Base-by-base conservation (phyloP, 2,888 invertebrate genomes). In the Xestia ashworthii region DNA sequence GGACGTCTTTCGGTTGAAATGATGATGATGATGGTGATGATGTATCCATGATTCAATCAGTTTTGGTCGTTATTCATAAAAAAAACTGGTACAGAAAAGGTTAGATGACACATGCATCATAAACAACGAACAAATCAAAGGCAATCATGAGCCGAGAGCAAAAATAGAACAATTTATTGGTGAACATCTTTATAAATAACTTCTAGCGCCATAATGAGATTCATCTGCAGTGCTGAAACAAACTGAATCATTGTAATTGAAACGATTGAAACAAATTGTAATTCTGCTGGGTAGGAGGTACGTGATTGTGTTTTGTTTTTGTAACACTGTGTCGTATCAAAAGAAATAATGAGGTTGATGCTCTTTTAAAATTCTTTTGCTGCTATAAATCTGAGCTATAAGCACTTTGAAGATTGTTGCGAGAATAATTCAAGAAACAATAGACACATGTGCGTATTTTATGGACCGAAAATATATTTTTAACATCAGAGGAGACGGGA, bases 121-220 rank as follows among this genome's bases (percentile, higher is more conserved):
- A 79, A 82, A 78, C 65, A 81, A 64, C 50, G 25, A 65, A 77
- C 78, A 85, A 88, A 82, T 88, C 82, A 85, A 32, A 72, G 32
- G 8, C 87, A 87, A 87, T 83, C 74, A 88, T 77, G 76, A 82
- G 68, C 66, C 32, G 46, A 81, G 60, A 67, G 80, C 80, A 76
- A 74, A 84, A 88, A 88, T 88, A 88, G 87, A 87, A 82, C 82
- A 78, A 77, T 84, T 88, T 78, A 84, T 76, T 81, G 69, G 65
- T 67, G 84, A 78, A 71, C 74, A 78, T 81, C 76, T 81, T 80
- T 85, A 88, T 85, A 85, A 85, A 88, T 87, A 88, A 80, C 73
- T 48, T 72, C 78, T 66, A 82, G 55, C 71, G 72, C 58, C 70
- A 67, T 81, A 81, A 84, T 88, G 74, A 78, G 81, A 87, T 78